Evolutionary conservation across 2,113 vertebrate genomes (phyloP), one percentile per base, ranked within the genome.

Genomic region (Heterotilapia buettikoferi): DNA sequence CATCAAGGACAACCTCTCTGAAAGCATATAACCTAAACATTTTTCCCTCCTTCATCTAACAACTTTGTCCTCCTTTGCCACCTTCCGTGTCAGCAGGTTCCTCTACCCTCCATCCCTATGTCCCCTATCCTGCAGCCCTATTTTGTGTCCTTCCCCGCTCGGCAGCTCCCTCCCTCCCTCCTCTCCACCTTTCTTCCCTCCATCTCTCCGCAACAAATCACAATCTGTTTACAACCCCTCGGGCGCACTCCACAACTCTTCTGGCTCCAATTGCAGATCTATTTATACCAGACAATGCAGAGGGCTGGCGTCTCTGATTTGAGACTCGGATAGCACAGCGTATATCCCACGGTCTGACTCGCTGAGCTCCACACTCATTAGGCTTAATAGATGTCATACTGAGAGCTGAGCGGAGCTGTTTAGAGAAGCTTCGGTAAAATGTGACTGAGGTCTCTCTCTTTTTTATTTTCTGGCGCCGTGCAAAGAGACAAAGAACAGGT

Each of bases 231-330:
- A 93, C 91, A 85, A 88, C 83, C 93, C 94, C 90, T 91, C 84
- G n/a, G 92, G 94, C 68, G 21, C 86, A 81, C 92, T 93, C 86
- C 88, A 91, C 92, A 93, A 93, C 91, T 92, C 93, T 89, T 90
- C 92, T 92, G 90, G 93, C 92, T 95, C 91, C 93, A 73, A 92
- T 92, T 89, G 92, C 86, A 26, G 78, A 93, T 92, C 92, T 95
- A 95, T 94, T 94, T 94, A 94, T 94, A 95, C 84, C 93, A 94
- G 92, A 95, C 92, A 92, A 94, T 87, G 88, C 91, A 76, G 88
- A 89, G 45, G 86, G 80, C 88, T 84, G 90, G 85, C 88, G 80
- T 90, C 90, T 90, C 90, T 89, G 92, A 93, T 91, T 94, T 89
- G 87, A 92, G 89, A 76, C 85, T 79, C 8, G 6, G 89, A 83